Evolutionary conservation across 2,113 vertebrate genomes (phyloP).

Genomic region (Silurus glanis): DNA sequence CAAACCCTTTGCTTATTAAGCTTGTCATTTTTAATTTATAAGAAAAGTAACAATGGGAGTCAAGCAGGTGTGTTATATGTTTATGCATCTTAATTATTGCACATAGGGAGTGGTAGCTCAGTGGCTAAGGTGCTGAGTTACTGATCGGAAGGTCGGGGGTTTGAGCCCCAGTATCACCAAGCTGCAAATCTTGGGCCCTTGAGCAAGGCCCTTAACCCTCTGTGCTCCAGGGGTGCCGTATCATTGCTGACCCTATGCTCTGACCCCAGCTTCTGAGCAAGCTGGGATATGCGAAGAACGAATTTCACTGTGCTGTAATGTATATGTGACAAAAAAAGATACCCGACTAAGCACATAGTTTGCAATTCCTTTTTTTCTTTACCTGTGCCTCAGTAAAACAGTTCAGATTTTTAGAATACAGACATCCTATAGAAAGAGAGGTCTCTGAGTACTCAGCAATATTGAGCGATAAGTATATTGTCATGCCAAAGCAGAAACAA

Average conservation of each 20-base stretch:
- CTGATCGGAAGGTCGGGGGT: no score
- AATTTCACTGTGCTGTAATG: no score
- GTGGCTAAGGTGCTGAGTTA: no score
- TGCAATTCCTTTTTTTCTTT: conserved; percentile 1
- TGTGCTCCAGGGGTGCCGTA: no score
- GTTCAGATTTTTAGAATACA: background rate
- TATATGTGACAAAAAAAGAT: no score
- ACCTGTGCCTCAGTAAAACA: background rate
- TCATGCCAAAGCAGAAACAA: conserved; percentile 44
- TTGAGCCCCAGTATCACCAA: no score
- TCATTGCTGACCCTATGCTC: no score
- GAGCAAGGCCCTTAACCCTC: no score
- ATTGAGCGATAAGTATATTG: background rate
- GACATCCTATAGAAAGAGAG: conserved; percentile 1
- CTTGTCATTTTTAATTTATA: background rate
- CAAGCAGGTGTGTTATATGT: background rate
- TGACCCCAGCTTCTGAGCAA: no score
- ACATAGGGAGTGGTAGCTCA: background rate
- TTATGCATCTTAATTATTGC: background rate
- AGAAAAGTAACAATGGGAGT: background rate
- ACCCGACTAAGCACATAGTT: no score
- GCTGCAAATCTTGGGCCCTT: no score
- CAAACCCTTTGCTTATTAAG: background rate
- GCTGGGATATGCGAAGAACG: no score
- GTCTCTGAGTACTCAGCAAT: conserved; percentile 20